Conservation (phyloP, 2,113 vertebrate species). For the Ia io region DNA sequence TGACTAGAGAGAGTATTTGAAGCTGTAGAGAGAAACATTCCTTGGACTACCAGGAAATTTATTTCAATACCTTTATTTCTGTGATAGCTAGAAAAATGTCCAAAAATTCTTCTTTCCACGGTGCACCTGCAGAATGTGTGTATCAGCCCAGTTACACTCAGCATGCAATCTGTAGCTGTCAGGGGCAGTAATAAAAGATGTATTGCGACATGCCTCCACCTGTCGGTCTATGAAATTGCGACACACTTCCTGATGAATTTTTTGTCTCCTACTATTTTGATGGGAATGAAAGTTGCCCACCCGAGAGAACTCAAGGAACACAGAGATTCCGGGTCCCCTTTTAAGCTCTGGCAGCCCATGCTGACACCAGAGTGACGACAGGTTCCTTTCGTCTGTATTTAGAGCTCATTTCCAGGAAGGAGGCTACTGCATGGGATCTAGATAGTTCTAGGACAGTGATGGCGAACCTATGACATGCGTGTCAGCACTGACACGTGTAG, state of each 20-base stretch:
- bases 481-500: too few relatives aligned
- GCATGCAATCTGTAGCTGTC: slow-evolving; percentile 54
- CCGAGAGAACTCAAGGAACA: slow-evolving; percentile 20
- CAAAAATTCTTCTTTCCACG: background rate
- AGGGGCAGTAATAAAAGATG: slow-evolving; percentile 61
- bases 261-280: slow-evolving; percentile 44
- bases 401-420: slow-evolving; percentile 37
- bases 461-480: too few relatives aligned
- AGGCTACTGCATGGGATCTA: slow-evolving; percentile 3
- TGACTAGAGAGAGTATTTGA: slow-evolving; percentile 3
- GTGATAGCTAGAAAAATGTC: slow-evolving; percentile 37
- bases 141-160: slow-evolving; percentile 49
- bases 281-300: slow-evolving; percentile 38
- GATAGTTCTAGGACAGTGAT: slow-evolving; percentile 31
- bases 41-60: background rate
- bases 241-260: slow-evolving; percentile 40
- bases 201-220: slow-evolving; percentile 40
- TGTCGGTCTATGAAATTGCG: slow-evolving; percentile 15
- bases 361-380: background rate
- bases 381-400: background rate
- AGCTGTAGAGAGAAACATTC: background rate
- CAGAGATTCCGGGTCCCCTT: background rate
- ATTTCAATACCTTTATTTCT: slow-evolving; percentile 61
- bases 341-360: background rate
- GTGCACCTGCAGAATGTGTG: background rate